Conservation (phyloP, 37 sponge, comb jelly and placozoan genomes). For the Halichondria panicea region DNA sequence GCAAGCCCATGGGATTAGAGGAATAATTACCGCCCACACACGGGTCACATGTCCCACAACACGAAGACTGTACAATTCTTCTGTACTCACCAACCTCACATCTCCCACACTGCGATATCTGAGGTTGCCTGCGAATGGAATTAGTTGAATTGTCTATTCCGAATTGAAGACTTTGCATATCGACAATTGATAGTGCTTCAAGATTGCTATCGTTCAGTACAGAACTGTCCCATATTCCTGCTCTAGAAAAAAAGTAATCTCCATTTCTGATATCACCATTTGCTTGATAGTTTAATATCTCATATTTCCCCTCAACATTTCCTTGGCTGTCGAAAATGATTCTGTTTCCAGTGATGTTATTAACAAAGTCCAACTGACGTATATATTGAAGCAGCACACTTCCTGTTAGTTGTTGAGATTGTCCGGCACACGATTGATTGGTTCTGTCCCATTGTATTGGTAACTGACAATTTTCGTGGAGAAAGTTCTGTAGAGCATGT, state of each 20-base stretch:
- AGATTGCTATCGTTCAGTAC: neutral
- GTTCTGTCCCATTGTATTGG: slow-evolving; percentile 31
- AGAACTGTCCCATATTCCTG: slow-evolving; percentile 54
- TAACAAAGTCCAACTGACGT: slow-evolving; percentile 45
- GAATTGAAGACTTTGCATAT: slow-evolving; percentile 35
- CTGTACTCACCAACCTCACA: slow-evolving; percentile 56
- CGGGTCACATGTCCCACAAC: slow-evolving; percentile 75
- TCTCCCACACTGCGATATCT: slow-evolving; percentile 47
- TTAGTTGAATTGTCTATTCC: slow-evolving; percentile 17
- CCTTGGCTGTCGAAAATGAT: slow-evolving; percentile 68
- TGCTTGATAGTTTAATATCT: slow-evolving; percentile 64
- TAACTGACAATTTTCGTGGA: slow-evolving; percentile 62
- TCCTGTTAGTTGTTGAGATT: slow-evolving; percentile 33
- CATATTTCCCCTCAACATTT: slow-evolving; percentile 56
- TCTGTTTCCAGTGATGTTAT: slow-evolving; percentile 25
- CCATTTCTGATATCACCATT: neutral
- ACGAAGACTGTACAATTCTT: slow-evolving; percentile 12
- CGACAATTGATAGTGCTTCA: neutral
- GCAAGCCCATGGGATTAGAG: neutral
- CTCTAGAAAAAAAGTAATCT: slow-evolving; percentile 4
- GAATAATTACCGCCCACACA: slow-evolving; percentile 63
- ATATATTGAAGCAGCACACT: slow-evolving; percentile 43
- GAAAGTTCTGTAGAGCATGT: slow-evolving; percentile 67
- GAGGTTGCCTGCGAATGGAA: neutral
- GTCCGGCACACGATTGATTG: slow-evolving; percentile 40